phyloP scores from a whole-genome alignment of 2,888 invertebrate species.

The Lamellibrachia columna region DNA sequence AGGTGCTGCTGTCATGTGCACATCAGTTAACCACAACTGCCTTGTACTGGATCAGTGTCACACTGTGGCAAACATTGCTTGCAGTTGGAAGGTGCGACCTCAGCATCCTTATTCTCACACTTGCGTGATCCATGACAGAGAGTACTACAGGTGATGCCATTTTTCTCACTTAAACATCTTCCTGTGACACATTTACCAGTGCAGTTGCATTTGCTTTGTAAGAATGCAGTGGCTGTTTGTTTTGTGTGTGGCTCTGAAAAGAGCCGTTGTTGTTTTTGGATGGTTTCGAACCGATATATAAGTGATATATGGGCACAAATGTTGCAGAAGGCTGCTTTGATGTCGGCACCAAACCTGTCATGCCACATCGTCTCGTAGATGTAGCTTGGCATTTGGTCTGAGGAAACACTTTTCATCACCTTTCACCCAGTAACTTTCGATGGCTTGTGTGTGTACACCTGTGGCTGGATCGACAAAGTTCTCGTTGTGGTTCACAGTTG shows the following conservation, averaged over 20 bases:
- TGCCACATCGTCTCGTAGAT: no score
- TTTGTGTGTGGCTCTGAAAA: no score
- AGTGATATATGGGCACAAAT: no score
- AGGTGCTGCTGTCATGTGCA: slow-evolving; percentile 7
- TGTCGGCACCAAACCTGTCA: no score
- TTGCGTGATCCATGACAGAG: not conserved
- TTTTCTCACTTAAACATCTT: not conserved
- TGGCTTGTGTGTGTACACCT: no score
- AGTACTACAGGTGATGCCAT: not conserved
- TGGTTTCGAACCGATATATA: no score
- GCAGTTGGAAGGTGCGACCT: not conserved
- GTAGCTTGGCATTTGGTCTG: no score
- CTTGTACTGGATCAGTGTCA: not conserved
- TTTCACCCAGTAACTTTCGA: no score
- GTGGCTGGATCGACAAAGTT: no score
- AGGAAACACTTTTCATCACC: no score
- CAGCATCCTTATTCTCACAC: not conserved
- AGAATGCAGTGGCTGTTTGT: not conserved
- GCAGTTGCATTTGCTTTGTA: not conserved
- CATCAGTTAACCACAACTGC: not conserved
- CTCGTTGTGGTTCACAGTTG: no score
- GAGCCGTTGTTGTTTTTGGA: not conserved
- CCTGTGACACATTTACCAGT: not conserved
- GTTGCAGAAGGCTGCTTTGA: no score
- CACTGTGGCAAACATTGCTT: not conserved